A percentile compares a stretch with the other conserved stretches of the same genome.
Conservation (phyloP, 2,797 vertebrate genomes). For the Knipowitschia caucasica region DNA sequence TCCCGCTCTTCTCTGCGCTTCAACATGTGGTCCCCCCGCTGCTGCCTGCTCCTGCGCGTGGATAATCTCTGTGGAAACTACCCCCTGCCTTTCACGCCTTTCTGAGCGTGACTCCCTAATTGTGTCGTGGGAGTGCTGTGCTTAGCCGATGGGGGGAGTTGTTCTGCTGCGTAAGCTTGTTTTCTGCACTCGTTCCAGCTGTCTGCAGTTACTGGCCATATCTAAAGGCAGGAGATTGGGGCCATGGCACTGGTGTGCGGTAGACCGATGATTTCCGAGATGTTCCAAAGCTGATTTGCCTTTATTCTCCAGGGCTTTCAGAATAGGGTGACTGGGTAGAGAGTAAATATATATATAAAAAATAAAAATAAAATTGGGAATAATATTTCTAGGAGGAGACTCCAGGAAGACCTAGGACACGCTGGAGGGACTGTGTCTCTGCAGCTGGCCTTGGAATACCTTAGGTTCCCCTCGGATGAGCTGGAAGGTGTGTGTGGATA, state of each 20-base stretch:
- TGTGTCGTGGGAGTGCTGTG: slow-evolving; percentile 30
- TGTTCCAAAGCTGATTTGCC: slow-evolving; percentile 26
- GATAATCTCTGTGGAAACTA: slow-evolving; percentile 10
- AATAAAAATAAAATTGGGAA: slow-evolving; percentile 8
- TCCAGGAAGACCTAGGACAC: no score
- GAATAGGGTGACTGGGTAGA: neutral
- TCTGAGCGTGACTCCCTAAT: slow-evolving; percentile 29
- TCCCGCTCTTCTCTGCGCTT: slow-evolving; percentile 17
- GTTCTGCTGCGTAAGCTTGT: slow-evolving; percentile 38
- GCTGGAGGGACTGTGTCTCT: no score
- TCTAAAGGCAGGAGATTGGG: slow-evolving; percentile 31
- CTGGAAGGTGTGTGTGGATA: no score
- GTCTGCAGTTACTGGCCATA: slow-evolving; percentile 32
- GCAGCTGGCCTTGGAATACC: no score
- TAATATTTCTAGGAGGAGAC: no score
- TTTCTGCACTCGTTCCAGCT: slow-evolving; percentile 14
- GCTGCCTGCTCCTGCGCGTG: slow-evolving; percentile 1
- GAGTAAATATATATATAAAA: slow-evolving; percentile 20
- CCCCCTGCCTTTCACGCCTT: slow-evolving; percentile 6
- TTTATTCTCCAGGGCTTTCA: slow-evolving; percentile 27
- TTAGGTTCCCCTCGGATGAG: no score
- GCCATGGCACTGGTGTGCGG: slow-evolving; percentile 27
- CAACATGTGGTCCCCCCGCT: slow-evolving; percentile 11
- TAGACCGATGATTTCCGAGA: slow-evolving; percentile 56
- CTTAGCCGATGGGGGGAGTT: slow-evolving; percentile 31